Conservation (phyloP, 1,140 invertebrate species). For the Pseudomyrmex gracilis region DNA sequence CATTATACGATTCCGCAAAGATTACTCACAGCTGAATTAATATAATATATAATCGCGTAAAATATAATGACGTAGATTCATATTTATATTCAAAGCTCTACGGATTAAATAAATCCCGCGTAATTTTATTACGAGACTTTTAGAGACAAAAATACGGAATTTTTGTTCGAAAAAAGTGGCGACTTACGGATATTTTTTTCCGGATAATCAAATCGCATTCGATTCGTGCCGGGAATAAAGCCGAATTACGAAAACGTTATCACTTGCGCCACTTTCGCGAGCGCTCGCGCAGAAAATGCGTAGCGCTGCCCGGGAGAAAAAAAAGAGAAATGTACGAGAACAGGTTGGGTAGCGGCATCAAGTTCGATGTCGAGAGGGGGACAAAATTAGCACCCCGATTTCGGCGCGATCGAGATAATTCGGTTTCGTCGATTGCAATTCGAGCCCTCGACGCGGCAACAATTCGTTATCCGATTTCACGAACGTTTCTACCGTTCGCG, state of each 20-base stretch:
- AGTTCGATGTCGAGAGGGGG: slow-evolving; percentile 25
- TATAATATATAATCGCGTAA: too few relatives aligned
- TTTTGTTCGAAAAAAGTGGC: not conserved
- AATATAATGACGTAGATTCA: too few relatives aligned
- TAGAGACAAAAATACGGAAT: slow-evolving; percentile 16
- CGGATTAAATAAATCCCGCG: not conserved
- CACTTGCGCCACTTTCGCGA: slow-evolving; percentile 62
- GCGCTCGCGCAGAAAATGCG: slow-evolving; percentile 66
- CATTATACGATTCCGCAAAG: too few relatives aligned
- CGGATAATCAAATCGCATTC: slow-evolving; percentile 62
- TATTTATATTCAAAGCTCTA: too few relatives aligned
- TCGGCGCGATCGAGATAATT: slow-evolving; percentile 68
- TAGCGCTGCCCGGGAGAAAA: slow-evolving; percentile 22
- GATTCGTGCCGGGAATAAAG: slow-evolving; percentile 28
- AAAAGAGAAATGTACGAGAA: not conserved
- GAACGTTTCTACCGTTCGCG: slow-evolving; percentile 58
- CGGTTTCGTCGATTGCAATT: slow-evolving; percentile 68
- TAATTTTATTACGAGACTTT: not conserved
- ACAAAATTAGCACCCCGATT: slow-evolving; percentile 68
- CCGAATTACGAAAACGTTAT: slow-evolving; percentile 69
- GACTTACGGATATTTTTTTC: slow-evolving; percentile 48
- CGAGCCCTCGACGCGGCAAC: slow-evolving; percentile 42
- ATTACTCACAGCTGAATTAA: too few relatives aligned
- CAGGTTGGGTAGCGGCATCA: slow-evolving; percentile 25
- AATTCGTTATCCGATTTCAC: slow-evolving; percentile 60